A percentile compares a stretch with the other conserved stretches of the same genome.
These are phyloP conservation scores for Cervus canadensis DNA, from an alignment of 2,113 vertebrate species.

Conservation along the genomic window DNA sequence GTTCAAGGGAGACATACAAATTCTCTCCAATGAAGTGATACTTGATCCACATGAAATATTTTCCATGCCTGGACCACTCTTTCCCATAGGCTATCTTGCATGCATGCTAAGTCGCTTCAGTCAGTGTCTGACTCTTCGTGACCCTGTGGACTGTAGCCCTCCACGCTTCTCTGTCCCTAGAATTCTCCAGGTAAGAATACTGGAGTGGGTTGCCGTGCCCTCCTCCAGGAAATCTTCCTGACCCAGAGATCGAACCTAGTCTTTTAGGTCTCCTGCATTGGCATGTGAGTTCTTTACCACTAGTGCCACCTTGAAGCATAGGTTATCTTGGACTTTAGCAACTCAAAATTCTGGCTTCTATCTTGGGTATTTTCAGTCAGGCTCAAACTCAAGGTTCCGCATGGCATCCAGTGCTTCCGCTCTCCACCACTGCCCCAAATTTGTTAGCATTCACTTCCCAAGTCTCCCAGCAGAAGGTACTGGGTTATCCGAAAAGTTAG, in stretches of 20 bases:
- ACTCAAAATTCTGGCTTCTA: background rate
- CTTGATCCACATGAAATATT: too few relatives aligned
- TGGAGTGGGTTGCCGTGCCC: background rate
- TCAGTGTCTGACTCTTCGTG: background rate
- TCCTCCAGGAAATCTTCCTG: background rate
- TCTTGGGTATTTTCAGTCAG: background rate
- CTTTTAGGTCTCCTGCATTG: background rate
- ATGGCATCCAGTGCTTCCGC: background rate
- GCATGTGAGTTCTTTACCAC: background rate
- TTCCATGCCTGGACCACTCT: background rate
- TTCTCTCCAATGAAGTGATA: background rate
- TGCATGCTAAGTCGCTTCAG: background rate
- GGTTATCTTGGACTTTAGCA: background rate
- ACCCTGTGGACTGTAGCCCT: background rate
- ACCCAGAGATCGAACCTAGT: background rate
- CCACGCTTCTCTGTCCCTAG: background rate
- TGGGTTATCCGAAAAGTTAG: background rate
- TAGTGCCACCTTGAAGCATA: background rate
- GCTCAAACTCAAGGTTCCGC: background rate
- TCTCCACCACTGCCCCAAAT: rapidly evolving
- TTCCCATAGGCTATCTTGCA: background rate
- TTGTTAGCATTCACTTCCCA: background rate
- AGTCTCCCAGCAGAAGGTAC: background rate
- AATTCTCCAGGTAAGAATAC: background rate
- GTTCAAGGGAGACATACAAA: background rate